Evolutionary conservation across 2,888 invertebrate species (phyloP).

Genomic region (Nymphalis polychloros): DNA sequence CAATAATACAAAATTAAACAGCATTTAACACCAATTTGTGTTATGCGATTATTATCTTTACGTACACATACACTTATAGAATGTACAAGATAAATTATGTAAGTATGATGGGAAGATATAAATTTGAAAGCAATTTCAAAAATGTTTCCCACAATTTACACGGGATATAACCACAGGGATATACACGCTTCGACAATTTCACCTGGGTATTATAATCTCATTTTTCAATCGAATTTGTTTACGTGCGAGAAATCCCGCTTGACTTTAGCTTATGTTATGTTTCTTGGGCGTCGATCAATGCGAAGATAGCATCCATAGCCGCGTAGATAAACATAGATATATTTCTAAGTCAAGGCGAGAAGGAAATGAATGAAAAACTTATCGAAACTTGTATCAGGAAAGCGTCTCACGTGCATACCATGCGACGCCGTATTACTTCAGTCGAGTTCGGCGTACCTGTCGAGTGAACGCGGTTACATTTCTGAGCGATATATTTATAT

Average conservation of each 20-base stretch:
- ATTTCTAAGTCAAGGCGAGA: conserved; percentile 40
- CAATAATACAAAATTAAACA: no score
- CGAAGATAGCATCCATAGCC: conserved; percentile 27
- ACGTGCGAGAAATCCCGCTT: conserved; percentile 68
- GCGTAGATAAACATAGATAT: conserved; percentile 32
- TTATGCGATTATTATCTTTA: neutral
- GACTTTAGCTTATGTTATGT: conserved; percentile 46
- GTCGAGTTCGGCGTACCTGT: conserved; percentile 53
- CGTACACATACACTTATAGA: neutral
- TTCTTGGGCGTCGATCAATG: neutral
- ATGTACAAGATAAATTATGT: neutral
- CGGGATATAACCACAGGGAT: conserved; percentile 39
- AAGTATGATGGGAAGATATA: conserved; percentile 21
- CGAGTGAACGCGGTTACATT: conserved; percentile 56
- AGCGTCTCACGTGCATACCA: conserved; percentile 38
- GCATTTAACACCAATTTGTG: no score
- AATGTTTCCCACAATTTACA: conserved; percentile 40
- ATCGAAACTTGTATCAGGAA: conserved; percentile 45
- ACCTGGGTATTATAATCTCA: conserved; percentile 65
- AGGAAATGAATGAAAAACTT: conserved; percentile 53
- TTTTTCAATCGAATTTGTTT: conserved; percentile 72
- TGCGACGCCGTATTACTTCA: conserved; percentile 64
- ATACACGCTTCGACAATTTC: conserved; percentile 51
- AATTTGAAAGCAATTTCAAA: conserved; percentile 31
- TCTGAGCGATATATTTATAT: conserved; percentile 17